Conservation (phyloP, 2,113 vertebrate genomes). For the Camarhynchus parvulus region DNA sequence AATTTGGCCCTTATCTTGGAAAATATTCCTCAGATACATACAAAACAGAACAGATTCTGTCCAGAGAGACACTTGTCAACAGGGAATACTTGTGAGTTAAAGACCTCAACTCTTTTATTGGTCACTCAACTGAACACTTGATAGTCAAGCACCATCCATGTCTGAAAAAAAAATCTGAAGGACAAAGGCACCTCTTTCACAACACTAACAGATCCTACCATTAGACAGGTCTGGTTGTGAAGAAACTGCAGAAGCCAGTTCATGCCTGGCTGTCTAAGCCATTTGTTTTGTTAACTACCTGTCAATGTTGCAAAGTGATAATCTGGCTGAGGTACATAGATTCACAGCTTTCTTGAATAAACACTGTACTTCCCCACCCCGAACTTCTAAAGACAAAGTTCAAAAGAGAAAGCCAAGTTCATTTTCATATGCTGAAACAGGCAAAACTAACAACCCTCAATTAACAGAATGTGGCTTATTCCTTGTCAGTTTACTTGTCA, state of each 20-base stretch:
- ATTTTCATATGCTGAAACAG: constrained; percentile 37
- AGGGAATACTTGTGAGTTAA: not conserved
- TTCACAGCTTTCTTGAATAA: constrained; percentile 68
- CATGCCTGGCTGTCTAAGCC: constrained; percentile 58
- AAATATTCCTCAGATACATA: not conserved
- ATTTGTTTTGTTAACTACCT: constrained; percentile 88
- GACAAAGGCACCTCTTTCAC: constrained; percentile 3
- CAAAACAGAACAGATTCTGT: not conserved
- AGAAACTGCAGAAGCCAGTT: constrained; percentile 28
- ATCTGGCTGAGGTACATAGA: constrained; percentile 59
- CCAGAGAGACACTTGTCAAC: not conserved
- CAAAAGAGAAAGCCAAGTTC: constrained; percentile 64
- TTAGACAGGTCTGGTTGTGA: constrained; percentile 68
- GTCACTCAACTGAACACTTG: not conserved
- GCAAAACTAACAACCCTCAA: constrained; percentile 6
- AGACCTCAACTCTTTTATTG: not conserved
- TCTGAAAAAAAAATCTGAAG: not conserved
- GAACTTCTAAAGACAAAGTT: constrained; percentile 67
- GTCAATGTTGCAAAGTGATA: constrained; percentile 84
- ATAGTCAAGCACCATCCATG: not conserved
- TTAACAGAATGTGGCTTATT: constrained; percentile 3
- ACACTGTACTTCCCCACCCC: constrained; percentile 62
- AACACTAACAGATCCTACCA: constrained; percentile 51
- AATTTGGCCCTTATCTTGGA: not conserved
- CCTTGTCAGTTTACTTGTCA: not conserved